Conservation (phyloP, 1,140 invertebrate species). For the Megalopta genalis region DNA sequence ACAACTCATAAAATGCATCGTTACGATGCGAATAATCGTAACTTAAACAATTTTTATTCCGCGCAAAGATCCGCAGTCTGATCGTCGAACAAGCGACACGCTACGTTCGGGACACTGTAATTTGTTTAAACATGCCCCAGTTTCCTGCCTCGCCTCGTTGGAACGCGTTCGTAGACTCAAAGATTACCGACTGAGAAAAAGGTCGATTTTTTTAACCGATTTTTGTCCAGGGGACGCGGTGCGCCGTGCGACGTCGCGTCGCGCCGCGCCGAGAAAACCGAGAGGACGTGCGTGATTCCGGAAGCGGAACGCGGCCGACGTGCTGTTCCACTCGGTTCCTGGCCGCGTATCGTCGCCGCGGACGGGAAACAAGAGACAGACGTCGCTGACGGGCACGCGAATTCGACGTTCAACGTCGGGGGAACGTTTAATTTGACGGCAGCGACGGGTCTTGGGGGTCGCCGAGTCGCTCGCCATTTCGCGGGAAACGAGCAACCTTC, state of each 20-base stretch:
- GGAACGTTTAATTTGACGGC: conserved; percentile 76
- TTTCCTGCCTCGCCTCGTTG: no score
- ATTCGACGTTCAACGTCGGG: conserved; percentile 76
- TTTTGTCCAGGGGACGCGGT: no score
- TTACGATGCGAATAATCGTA: no score
- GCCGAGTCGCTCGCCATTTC: background rate
- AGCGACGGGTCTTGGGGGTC: conserved; percentile 56
- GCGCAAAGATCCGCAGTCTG: no score
- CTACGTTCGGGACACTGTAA: no score
- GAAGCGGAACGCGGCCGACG: conserved; percentile 57
- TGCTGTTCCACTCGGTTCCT: conserved; percentile 66
- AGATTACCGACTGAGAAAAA: background rate
- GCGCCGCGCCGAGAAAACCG: conserved; percentile 21
- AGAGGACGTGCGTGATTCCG: conserved; percentile 61
- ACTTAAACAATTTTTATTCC: no score
- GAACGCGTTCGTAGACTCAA: no score
- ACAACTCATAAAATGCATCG: no score
- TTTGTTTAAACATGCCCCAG: no score
- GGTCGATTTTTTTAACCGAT: no score
- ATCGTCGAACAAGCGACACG: no score
- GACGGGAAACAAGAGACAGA: background rate
- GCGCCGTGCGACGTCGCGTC: no score
- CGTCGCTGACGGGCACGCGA: conserved; percentile 68
- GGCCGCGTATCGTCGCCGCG: conserved; percentile 51
- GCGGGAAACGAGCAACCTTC: background rate